Evolutionary conservation across 2,888 invertebrate species (phyloP).

Genomic region (Smittia aterrima): DNA sequence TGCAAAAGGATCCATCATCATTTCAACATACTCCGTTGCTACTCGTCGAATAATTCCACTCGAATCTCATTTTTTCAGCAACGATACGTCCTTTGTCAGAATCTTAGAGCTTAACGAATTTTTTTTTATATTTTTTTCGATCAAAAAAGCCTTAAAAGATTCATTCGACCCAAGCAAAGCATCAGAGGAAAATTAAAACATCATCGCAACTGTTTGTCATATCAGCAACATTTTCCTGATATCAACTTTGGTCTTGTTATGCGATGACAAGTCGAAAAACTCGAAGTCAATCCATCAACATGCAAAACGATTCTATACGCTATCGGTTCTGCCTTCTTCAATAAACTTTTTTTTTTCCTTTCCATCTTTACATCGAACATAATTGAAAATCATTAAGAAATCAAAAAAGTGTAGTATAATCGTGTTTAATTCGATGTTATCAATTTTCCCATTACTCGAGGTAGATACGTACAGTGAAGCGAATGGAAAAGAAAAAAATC

Average conservation of each 20-base stretch:
- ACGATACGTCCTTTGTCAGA: too few species aligned
- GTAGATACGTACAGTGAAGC: constrained; percentile 22
- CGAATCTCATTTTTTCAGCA: too few species aligned
- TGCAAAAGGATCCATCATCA: constrained; percentile 34
- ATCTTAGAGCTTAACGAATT: too few species aligned
- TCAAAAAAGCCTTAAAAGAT: too few species aligned
- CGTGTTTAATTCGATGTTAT: constrained; percentile 41
- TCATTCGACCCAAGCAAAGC: too few species aligned
- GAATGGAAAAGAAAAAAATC: background rate
- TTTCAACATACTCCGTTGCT: constrained; percentile 7
- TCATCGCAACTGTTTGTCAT: too few species aligned
- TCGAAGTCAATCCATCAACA: constrained; percentile 32
- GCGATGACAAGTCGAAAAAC: constrained; percentile 3
- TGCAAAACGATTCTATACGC: constrained; percentile 2
- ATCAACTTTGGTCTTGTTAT: too few species aligned
- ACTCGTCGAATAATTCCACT: background rate
- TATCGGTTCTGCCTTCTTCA: background rate
- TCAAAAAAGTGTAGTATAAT: constrained; percentile 39
- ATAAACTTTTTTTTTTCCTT: background rate
- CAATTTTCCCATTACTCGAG: constrained; percentile 14
- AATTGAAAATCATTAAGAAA: constrained; percentile 41
- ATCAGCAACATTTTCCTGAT: too few species aligned
- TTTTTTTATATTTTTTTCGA: too few species aligned
- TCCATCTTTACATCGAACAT: constrained; percentile 11
- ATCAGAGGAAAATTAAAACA: too few species aligned